Evolutionary conservation across 2,888 invertebrate genomes (phyloP).

Genomic region (Drosophila subquinaria): DNA sequence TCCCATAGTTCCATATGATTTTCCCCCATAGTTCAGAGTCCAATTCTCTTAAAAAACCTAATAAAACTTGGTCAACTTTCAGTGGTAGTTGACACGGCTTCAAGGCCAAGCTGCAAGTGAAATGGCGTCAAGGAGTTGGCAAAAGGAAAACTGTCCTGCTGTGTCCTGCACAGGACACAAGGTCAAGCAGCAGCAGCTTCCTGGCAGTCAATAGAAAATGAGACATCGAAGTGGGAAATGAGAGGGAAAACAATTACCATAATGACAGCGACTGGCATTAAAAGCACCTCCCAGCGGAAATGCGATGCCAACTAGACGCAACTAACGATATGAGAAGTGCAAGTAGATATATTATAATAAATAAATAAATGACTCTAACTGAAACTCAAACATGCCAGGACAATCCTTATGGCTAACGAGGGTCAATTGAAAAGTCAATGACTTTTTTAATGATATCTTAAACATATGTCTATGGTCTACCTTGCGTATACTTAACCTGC

Average conservation of each 20-base stretch:
- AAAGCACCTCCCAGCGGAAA: constrained; percentile 25
- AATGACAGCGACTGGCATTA: constrained; percentile 19
- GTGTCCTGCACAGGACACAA: constrained; percentile 9
- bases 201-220: constrained; percentile 10
- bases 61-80: constrained; percentile 76
- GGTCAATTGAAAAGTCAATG: neutral
- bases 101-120: constrained; percentile 46
- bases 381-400: constrained; percentile 3
- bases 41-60: constrained; percentile 38
- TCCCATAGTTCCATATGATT: neutral
- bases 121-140: neutral
- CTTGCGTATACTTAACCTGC: no score
- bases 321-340: constrained; percentile 25
- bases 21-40: constrained; percentile 5
- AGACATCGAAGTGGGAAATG: constrained; percentile 18
- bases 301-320: constrained; percentile 1
- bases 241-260: constrained; percentile 57
- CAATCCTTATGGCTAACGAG: constrained; percentile 2
- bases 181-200: constrained; percentile 16
- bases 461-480: no score
- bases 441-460: neutral
- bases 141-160: constrained; percentile 18
- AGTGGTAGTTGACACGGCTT: constrained; percentile 40
- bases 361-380: constrained; percentile 26
- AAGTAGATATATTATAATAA: constrained; percentile 17